phyloP scores from a whole-genome alignment of 2,113 vertebrate genomes.

The Tyrannus savana region DNA sequence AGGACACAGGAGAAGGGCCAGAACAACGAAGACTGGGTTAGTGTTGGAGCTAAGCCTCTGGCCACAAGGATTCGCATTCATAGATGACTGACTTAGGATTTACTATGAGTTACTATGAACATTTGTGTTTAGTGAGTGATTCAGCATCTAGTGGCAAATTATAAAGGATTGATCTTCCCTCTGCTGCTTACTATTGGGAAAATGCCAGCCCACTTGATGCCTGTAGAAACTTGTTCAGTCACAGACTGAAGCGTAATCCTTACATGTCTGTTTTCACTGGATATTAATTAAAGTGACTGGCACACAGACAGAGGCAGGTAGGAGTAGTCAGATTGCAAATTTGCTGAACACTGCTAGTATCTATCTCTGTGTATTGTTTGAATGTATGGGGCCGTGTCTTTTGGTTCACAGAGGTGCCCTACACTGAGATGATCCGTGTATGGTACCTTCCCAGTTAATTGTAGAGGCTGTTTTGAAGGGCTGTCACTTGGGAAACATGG shows the following conservation, averaged over 20 bases:
- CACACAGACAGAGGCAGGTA: neutral
- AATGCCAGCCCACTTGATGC: neutral
- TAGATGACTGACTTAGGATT: neutral
- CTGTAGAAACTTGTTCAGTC: neutral
- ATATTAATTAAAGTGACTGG: neutral
- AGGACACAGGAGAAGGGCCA: neutral
- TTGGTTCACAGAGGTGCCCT: neutral
- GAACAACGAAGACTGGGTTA: neutral
- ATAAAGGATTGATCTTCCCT: neutral
- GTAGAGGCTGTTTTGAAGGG: neutral
- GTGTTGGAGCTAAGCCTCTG: neutral
- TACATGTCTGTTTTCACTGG: neutral
- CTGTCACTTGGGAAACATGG: neutral
- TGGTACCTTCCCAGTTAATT: neutral
- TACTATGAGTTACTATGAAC: neutral
- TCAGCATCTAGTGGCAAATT: neutral
- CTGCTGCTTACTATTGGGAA: neutral
- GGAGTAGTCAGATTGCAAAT: neutral
- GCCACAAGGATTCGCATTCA: neutral
- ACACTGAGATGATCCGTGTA: neutral
- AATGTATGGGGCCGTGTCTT: neutral
- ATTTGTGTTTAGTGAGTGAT: neutral
- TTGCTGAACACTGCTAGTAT: accelerated
- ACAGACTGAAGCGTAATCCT: neutral
- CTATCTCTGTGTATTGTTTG: neutral